phyloP scores from a whole-genome alignment of 2,888 invertebrate species.

The Octodonta nipae region DNA sequence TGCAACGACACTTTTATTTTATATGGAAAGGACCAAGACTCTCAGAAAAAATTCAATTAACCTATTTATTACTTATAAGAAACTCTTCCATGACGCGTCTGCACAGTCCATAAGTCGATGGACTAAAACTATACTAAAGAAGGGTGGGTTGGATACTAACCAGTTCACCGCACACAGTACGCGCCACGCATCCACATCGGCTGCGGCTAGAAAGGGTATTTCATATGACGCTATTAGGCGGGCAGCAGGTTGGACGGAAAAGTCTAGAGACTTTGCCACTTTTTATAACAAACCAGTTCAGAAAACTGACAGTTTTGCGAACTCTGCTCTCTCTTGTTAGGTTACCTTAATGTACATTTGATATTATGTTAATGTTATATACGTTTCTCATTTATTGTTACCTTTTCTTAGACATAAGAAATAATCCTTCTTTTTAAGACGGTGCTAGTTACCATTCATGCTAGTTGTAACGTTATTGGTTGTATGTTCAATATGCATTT shows the following conservation, averaged over 20 bases:
- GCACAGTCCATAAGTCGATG: slow-evolving; percentile 10
- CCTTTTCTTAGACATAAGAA: no score
- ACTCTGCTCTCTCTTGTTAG: no score
- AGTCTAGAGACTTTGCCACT: slow-evolving; percentile 15
- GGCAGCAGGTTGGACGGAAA: slow-evolving; percentile 17
- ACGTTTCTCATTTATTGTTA: not conserved
- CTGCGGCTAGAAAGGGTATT: slow-evolving; percentile 15
- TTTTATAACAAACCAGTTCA: slow-evolving; percentile 15
- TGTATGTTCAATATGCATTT: not conserved
- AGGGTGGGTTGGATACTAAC: slow-evolving; percentile 16
- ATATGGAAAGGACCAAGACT: slow-evolving; percentile 7
- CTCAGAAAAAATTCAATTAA: slow-evolving; percentile 3
- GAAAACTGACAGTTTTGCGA: not conserved
- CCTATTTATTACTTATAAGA: slow-evolving; percentile 3
- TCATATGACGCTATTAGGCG: slow-evolving; percentile 14
- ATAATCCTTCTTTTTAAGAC: no score
- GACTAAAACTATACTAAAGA: slow-evolving; percentile 10
- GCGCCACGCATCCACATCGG: slow-evolving; percentile 19
- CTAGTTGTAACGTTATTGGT: no score
- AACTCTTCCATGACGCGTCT: slow-evolving; percentile 1
- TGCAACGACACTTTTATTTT: slow-evolving; percentile 5
- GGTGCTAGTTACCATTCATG: no score
- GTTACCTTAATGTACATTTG: no score
- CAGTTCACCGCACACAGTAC: slow-evolving; percentile 17
- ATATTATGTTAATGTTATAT: not conserved